phyloP scores from a whole-genome alignment of 2,797 vertebrate species.

The Buphagus erythrorhynchus region DNA sequence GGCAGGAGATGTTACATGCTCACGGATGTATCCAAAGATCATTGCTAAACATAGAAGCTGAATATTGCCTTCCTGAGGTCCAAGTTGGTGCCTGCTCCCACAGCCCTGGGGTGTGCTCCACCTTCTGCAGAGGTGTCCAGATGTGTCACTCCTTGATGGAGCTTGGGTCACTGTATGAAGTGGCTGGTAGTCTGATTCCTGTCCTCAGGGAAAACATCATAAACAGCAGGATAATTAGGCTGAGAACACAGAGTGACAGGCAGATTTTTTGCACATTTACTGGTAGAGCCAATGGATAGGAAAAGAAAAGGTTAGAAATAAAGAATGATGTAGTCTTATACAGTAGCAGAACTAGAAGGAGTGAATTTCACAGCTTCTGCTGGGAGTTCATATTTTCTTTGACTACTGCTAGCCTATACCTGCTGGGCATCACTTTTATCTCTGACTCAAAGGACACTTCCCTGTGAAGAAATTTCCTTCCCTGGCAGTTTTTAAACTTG shows the following conservation, averaged over 20 bases:
- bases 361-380: constrained; percentile 24
- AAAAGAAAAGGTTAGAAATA: not conserved
- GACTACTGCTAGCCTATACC: constrained; percentile 17
- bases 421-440: constrained; percentile 63
- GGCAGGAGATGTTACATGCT: not conserved
- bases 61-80: not conserved
- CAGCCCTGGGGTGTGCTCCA: not conserved
- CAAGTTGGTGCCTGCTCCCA: not conserved
- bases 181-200: not conserved
- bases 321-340: not conserved
- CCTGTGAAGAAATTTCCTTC: constrained; percentile 41
- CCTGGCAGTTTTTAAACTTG: not conserved
- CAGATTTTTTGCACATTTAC: not conserved
- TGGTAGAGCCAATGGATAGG: not conserved
- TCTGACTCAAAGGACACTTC: constrained; percentile 42
- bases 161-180: not conserved
- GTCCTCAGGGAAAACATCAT: not conserved
- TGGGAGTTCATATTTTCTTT: constrained; percentile 36
- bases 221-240: not conserved
- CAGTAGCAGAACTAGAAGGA: constrained; percentile 1
- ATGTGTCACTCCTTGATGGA: not conserved
- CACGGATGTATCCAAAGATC: not conserved
- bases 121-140: not conserved
- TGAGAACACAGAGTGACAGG: not conserved
- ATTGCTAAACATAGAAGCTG: not conserved